Base-by-base conservation (phyloP, 2,113 vertebrate genomes). In the Lethenteron camtschaticum region DNA sequence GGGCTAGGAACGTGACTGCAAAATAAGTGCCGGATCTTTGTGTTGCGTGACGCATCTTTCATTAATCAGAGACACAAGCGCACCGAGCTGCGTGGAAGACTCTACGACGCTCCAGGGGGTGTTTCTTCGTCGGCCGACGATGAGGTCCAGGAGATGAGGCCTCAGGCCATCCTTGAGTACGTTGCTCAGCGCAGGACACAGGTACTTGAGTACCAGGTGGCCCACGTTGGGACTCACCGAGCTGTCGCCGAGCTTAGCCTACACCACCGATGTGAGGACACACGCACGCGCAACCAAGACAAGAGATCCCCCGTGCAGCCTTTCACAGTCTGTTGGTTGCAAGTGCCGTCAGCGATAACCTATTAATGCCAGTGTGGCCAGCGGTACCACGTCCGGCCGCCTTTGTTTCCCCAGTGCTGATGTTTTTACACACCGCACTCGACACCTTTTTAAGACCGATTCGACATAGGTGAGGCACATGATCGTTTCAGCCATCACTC, bases 191-290 rank as follows among this genome's bases (percentile, higher is more conserved):
- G 94, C 94, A 1, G 94, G 94, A 57, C 94, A 99, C 73, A 99
- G 78, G 78, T 99, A 99, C 78, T 96, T 99, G 77, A 96, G 81
- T 76, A 96, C 84, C 63, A 99, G 83, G 76, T 99, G 94, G 8
- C 90, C 92, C 70, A 96, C 83, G 0, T 99, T 99, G 63, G 94
- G 94, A 80, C 92, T 96, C 71, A 96, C 89, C 0, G 88, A 94
- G 75, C 90, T 96, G 80, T 99, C 96, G 9, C 94, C 94, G 71
- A 99, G 80, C 72, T 99, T 99, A 2, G 88, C 87, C 94, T 99
- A 81, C 11, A 9, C 56, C 55, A 56, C 14, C 41, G 41, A 41
- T 41, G 41, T 41, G 41, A 41, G 41, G 41, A 41, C 41, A 41
- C 41, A 41, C 41, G 41, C 41, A 41, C 41, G 41, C 5, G 41